These are phyloP conservation scores for Gryllus longicercus DNA, from an alignment of 2,888 invertebrate species.

Conservation along the genomic window DNA sequence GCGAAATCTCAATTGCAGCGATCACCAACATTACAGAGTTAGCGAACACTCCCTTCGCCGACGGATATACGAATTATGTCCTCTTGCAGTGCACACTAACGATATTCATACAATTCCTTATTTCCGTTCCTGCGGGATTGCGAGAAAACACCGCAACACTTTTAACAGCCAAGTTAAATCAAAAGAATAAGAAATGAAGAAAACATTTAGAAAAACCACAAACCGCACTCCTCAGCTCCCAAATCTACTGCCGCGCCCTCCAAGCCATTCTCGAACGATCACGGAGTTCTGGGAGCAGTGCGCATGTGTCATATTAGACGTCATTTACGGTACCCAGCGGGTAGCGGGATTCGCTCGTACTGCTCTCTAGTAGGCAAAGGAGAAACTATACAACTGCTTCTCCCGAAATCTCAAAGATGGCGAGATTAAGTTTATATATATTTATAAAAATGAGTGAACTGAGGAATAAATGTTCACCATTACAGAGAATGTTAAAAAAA, in stretches of 20 bases:
- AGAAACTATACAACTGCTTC: too few species aligned
- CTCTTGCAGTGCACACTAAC: slow-evolving; percentile 7
- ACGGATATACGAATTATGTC: background rate
- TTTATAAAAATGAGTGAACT: too few species aligned
- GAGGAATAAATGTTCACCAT: too few species aligned
- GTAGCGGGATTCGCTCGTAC: background rate
- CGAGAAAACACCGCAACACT: background rate
- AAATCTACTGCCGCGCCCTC: slow-evolving; percentile 11
- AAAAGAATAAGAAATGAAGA: background rate
- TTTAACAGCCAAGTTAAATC: background rate
- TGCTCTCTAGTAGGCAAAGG: background rate
- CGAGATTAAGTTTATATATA: too few species aligned
- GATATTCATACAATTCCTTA: slow-evolving; percentile 11
- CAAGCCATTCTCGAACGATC: slow-evolving; percentile 17
- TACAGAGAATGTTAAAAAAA: too few species aligned
- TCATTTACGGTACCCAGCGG: slow-evolving; percentile 7
- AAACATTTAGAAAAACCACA: slow-evolving; percentile 1
- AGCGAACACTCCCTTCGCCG: slow-evolving; percentile 17
- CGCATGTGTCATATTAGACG: slow-evolving; percentile 10
- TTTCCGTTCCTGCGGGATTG: background rate
- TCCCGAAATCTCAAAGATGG: too few species aligned
- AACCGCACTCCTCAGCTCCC: slow-evolving; percentile 2
- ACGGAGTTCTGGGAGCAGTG: slow-evolving; percentile 2
- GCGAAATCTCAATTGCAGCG: slow-evolving; percentile 7
- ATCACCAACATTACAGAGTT: slow-evolving; percentile 6